Evolutionary conservation across 1,140 invertebrate species (phyloP), one percentile per base, ranked within the genome.

Genomic region (Spodoptera litura): DNA sequence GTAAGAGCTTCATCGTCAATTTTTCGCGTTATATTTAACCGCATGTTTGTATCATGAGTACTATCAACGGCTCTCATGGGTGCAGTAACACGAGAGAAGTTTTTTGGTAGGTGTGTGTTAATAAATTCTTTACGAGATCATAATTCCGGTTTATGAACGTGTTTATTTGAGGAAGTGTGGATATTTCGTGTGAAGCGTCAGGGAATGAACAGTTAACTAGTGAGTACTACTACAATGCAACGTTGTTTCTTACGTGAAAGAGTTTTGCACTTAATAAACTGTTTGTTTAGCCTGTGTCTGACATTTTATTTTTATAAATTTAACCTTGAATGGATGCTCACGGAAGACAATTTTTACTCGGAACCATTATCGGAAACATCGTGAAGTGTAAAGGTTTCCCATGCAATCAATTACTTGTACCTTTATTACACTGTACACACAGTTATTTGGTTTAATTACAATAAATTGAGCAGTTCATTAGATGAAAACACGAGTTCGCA

Each of bases 371-470:
- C 44, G 15, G 9, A 49, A 2, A 31, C 58, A 66, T 11, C n/a
- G 38, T 15, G 35, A 10, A 51, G 38, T 66, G 49, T 49, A 66
- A 51, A 72, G 11, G 44, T 51, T 61, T 27, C n/a, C 27, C 38
- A 75, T 75, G 38, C 58, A 64, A 62, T 75, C 58, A 62, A 64
- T 75, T 75, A 64, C 44, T 49, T 53, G 59, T n/a, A 15, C 49
- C 49, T 64, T 53, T 27, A 64, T 62, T 62, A 75, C 44, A 35
- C 53, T 62, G 25, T 59, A 62, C 56, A 35, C 5, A 74, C 72
- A 64, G 49, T 75, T 62, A 75, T 74, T 74, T 44, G 3, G 49
- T 64, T 64, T 64, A 75, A 75, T 75, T 75, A 75, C 73, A 13
- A 75, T 75, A 75, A 64, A 75, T 75, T 75, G 38, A 51, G 59